Percentiles rank a stretch among this genome's conserved stretches.
These are phyloP conservation scores for Cavia aperea DNA, from an alignment of 2,113 vertebrate species.

Conservation along the genomic window DNA sequence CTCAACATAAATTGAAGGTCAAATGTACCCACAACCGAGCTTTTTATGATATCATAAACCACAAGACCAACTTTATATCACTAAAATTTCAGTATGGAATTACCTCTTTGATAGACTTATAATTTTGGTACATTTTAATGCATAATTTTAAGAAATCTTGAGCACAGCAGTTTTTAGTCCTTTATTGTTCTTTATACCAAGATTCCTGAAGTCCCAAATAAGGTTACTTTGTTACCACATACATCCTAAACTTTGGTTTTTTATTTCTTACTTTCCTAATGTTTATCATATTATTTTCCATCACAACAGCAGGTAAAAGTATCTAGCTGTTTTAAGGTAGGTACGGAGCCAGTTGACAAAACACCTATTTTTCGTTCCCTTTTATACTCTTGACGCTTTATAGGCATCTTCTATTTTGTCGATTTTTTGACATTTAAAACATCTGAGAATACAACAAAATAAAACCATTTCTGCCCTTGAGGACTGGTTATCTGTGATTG, in stretches of 20 bases:
- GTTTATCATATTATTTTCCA: not conserved
- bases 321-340: not conserved
- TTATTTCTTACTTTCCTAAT: not conserved
- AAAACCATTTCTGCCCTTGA: not conserved
- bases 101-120: slow-evolving; percentile 44
- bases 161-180: slow-evolving; percentile 1
- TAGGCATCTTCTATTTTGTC: not conserved
- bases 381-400: not conserved
- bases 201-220: not conserved
- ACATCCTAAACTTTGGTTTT: not conserved
- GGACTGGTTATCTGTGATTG: not conserved
- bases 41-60: slow-evolving; percentile 49
- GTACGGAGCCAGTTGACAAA: not conserved
- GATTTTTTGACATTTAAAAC: slow-evolving; percentile 7
- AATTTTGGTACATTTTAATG: slow-evolving; percentile 48
- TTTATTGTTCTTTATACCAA: not conserved
- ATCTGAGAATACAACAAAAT: not conserved
- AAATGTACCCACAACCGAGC: slow-evolving; percentile 14
- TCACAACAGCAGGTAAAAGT: not conserved
- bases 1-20: slow-evolving; percentile 37
- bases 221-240: not conserved
- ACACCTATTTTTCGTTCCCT: not conserved
- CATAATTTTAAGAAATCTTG: not conserved
- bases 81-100: slow-evolving; percentile 46
- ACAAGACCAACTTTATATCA: slow-evolving; percentile 30